Base-by-base conservation (phyloP, 2,113 vertebrate genomes). In the Chascanopsetta lugubris region DNA sequence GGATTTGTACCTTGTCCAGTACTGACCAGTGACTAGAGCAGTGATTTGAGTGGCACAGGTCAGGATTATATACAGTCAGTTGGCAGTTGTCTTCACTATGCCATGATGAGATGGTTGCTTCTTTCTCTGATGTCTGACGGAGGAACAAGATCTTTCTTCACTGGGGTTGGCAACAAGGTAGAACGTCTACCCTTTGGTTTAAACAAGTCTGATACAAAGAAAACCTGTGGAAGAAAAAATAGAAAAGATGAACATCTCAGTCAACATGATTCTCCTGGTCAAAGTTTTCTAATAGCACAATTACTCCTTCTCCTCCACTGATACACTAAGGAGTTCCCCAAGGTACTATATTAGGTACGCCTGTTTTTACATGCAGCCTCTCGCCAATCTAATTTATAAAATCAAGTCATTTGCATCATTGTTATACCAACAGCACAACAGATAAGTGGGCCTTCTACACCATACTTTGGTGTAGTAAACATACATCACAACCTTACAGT, bases 171-270 rank as follows among this genome's bases (percentile, higher is more conserved):
- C 2, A 60, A 49, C 0, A 81, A 17, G 3, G 50, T 54, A 1
- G 79, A 80, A 6, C 84, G 81, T 58, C 91, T 79, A 15, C 83
- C 86, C 79, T 83, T 90, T 55, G 73, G 51, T 46, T 77, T 87
- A 56, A 92, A 90, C 72, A 92, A 72, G 69, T 92, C 86, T 2
- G 91, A 92, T 25, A 91, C 90, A 25, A 77, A 92, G 69, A 90
- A 92, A 0, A 80, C 88, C 91, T 92, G 61, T 5, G 42, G 60
- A 43, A 36, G 6, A 69, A 0, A 51, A 11, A 71, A 46, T 5
- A 15, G 22, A 29, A 42, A 34, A 20, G 2, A 8, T 61, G 0
- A 69, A 46, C 3, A 11, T 53, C 2, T 43, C 6, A 50, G 32
- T 55, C 18, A 36, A 24, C 7, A 38, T 17, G 24, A 24, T 10